Evolutionary conservation across 2,888 invertebrate genomes (phyloP), one percentile per base, ranked within the genome.

Genomic region (Dinocampus coccinellae): DNA sequence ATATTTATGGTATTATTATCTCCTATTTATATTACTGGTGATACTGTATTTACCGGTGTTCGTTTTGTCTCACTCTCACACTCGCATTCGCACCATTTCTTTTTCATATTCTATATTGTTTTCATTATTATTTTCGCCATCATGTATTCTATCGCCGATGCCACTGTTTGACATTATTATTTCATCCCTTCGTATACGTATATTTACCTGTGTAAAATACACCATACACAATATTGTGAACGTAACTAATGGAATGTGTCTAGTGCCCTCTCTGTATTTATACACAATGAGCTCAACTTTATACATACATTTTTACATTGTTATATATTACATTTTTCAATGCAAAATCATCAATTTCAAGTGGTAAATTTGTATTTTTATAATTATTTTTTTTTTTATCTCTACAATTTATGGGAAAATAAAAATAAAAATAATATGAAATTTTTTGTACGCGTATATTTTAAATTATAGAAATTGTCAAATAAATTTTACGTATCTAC

Each of bases 241-340:
- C 75, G 75, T 74, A 79, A 82, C 84, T 83, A 84, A 84, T 80
- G 76, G 78, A 63, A 70, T 78, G 74, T 73, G 74, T 52, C 58
- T 63, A 68, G 58, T 26, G 72, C 53, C 58, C 53, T 33, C 39
- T 36, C 39, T 39, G 0, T 39, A 39, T n/a, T 39, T n/a, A 39
- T 39, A n/a, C n/a, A n/a, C n/a, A n/a, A n/a, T n/a, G 39, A 39
- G 39, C 13, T 39, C n/a, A 39, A 39, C 47, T 7, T 47, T 20
- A 47, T 4, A 16, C 47, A 47, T 47, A 16, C 20, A 47, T 16
- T 2, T n/a, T n/a, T n/a, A n/a, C n/a, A n/a, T n/a, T n/a, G n/a
- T n/a, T n/a, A n/a, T n/a, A n/a, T n/a, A n/a, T n/a, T n/a, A n/a
- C n/a, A n/a, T n/a, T n/a, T n/a, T n/a, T n/a, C n/a, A n/a, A n/a